phyloP scores from a whole-genome alignment of 2,113 vertebrate genomes.

The Callipepla squamata region DNA sequence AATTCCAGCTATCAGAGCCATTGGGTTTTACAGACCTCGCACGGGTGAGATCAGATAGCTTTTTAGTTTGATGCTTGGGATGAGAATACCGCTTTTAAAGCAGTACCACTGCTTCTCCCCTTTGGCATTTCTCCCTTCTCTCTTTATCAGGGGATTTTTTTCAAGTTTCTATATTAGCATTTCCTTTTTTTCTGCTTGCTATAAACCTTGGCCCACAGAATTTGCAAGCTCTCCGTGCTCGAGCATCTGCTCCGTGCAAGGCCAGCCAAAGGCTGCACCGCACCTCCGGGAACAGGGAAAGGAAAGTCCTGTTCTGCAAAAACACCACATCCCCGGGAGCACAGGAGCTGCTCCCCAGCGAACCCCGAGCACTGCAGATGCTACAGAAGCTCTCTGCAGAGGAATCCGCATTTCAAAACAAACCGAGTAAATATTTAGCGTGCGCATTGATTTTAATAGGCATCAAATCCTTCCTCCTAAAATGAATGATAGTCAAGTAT shows the following conservation, averaged over 20 bases:
- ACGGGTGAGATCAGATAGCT: slow-evolving; percentile 42
- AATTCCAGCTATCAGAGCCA: slow-evolving; percentile 45
- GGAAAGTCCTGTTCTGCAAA: background rate
- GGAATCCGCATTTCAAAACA: slow-evolving; percentile 16
- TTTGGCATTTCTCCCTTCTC: slow-evolving; percentile 54
- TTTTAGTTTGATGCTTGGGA: background rate
- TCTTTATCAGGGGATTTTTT: slow-evolving; percentile 65
- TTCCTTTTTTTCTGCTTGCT: slow-evolving; percentile 19
- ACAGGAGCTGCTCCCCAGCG: fast-evolving
- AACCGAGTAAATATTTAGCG: slow-evolving; percentile 48
- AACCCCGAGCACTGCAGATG: background rate
- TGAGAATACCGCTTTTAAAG: slow-evolving; percentile 21
- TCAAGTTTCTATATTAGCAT: slow-evolving; percentile 47
- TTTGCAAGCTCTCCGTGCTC: background rate
- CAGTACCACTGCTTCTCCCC: slow-evolving; percentile 21
- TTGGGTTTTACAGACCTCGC: slow-evolving; percentile 40
- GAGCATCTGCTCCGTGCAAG: slow-evolving; percentile 54
- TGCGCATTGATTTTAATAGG: slow-evolving; percentile 53
- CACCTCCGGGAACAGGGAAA: background rate
- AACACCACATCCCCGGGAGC: background rate
- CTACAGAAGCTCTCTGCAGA: background rate
- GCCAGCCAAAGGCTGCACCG: background rate
- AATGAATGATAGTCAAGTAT: slow-evolving; percentile 65
- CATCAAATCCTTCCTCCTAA: slow-evolving; percentile 52
- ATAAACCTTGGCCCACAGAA: slow-evolving; percentile 31